These are phyloP conservation scores for Troides aeacus DNA, from an alignment of 2,888 invertebrate genomes.

Conservation along the genomic window DNA sequence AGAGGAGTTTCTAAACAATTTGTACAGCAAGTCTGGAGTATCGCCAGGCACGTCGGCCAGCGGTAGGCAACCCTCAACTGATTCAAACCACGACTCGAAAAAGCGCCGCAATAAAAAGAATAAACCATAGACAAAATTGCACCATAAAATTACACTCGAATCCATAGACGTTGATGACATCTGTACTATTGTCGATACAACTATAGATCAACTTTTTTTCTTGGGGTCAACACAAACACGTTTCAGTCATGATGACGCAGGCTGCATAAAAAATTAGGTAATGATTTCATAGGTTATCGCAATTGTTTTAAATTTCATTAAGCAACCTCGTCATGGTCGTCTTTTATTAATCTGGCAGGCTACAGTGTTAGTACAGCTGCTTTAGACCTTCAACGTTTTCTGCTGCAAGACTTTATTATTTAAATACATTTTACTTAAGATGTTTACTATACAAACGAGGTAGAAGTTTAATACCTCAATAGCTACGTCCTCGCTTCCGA, in stretches of 20 bases:
- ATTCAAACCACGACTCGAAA: constrained; percentile 45
- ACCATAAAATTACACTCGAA: constrained; percentile 16
- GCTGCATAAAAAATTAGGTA: no score
- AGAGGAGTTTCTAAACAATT: constrained; percentile 89
- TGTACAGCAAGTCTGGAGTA: constrained; percentile 84
- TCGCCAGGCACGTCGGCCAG: constrained; percentile 47
- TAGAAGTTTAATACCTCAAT: not conserved
- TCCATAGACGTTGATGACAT: constrained; percentile 2
- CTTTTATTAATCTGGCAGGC: no score
- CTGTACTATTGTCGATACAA: no score
- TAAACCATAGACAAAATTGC: constrained; percentile 46
- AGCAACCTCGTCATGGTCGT: no score
- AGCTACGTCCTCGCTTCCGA: constrained; percentile 23
- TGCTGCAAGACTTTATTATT: not conserved
- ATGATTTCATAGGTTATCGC: no score
- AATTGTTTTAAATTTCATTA: no score
- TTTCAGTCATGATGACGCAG: no score
- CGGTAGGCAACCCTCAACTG: constrained; percentile 35
- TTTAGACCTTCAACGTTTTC: not conserved
- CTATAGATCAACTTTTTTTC: no score
- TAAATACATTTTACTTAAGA: not conserved
- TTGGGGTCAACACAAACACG: no score
- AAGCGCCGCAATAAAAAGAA: constrained; percentile 69
- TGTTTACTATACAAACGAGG: not conserved
- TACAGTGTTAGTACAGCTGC: not conserved